These are phyloP conservation scores for Drosophila micromelanica DNA, from an alignment of 1,140 invertebrate genomes.

Conservation along the genomic window DNA sequence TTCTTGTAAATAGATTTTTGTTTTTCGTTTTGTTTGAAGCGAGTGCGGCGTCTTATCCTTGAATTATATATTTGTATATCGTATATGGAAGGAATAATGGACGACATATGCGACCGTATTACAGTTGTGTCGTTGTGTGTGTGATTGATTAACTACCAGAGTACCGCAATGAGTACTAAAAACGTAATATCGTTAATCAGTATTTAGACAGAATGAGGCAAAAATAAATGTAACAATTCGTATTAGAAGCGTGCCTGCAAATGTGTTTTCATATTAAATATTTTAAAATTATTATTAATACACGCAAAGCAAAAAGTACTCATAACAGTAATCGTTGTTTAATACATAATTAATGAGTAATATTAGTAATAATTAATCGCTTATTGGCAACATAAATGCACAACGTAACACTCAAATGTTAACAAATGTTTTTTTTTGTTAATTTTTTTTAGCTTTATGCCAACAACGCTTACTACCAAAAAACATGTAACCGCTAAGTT, in stretches of 20 bases:
- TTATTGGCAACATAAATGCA: constrained; percentile 73
- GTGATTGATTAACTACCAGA: constrained; percentile 15
- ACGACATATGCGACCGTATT: constrained; percentile 61
- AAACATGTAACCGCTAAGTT: constrained; percentile 64
- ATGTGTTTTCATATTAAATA: not conserved
- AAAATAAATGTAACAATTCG: not conserved
- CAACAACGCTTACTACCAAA: constrained; percentile 66
- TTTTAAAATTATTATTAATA: not conserved
- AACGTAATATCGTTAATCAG: not conserved
- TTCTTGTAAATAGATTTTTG: constrained; percentile 50
- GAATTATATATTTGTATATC: constrained; percentile 18
- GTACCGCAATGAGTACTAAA: not conserved
- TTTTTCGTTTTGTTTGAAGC: constrained; percentile 43
- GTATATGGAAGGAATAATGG: constrained; percentile 79
- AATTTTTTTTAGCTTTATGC: constrained; percentile 38
- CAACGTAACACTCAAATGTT: constrained; percentile 59
- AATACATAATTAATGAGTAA: constrained; percentile 31
- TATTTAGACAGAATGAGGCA: not conserved
- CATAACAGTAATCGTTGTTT: constrained; percentile 1
- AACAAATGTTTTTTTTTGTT: constrained; percentile 51
- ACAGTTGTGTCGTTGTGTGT: constrained; percentile 59
- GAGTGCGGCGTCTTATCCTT: constrained; percentile 56
- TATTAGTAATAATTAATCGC: constrained; percentile 23
- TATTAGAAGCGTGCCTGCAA: not conserved
- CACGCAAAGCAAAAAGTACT: not conserved